A percentile compares a stretch with the other conserved stretches of the same genome.
These are phyloP conservation scores for Dasysyrphus tricinctus DNA, from an alignment of 2,888 invertebrate species.

Conservation along the genomic window DNA sequence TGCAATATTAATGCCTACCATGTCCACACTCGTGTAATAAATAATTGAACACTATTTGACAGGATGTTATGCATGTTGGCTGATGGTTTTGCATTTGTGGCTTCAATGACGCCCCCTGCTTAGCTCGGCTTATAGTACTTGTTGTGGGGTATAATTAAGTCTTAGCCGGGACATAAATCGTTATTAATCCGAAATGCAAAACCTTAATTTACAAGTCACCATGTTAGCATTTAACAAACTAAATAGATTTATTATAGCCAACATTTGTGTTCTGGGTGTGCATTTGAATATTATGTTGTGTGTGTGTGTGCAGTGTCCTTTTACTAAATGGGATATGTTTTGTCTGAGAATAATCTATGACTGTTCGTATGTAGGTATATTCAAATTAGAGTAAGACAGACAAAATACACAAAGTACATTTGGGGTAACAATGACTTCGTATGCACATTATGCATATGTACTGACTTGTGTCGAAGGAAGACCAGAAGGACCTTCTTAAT, in stretches of 20 bases:
- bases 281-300: constrained; percentile 2
- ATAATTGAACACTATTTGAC: constrained; percentile 75
- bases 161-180: constrained; percentile 70
- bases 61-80: constrained; percentile 74
- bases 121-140: constrained; percentile 42
- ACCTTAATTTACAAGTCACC: constrained; percentile 76
- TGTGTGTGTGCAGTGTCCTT: constrained; percentile 7
- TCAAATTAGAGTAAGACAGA: constrained; percentile 26
- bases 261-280: constrained; percentile 48
- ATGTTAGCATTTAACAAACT: constrained; percentile 75
- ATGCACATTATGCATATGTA: not conserved
- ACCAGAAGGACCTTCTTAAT: constrained; percentile 47
- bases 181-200: constrained; percentile 75
- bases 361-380: not conserved
- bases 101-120: constrained; percentile 31
- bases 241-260: constrained; percentile 71
- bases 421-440: constrained; percentile 32
- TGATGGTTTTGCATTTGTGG: constrained; percentile 69
- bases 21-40: constrained; percentile 75
- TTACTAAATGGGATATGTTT: constrained; percentile 42
- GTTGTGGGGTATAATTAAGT: constrained; percentile 72
- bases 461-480: constrained; percentile 40
- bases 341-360: constrained; percentile 17
- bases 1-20: constrained; percentile 68
- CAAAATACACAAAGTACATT: constrained; percentile 11